Evolutionary conservation across 1,140 invertebrate genomes (phyloP), one percentile per base, ranked within the genome.

Genomic region (Apis dorsata): DNA sequence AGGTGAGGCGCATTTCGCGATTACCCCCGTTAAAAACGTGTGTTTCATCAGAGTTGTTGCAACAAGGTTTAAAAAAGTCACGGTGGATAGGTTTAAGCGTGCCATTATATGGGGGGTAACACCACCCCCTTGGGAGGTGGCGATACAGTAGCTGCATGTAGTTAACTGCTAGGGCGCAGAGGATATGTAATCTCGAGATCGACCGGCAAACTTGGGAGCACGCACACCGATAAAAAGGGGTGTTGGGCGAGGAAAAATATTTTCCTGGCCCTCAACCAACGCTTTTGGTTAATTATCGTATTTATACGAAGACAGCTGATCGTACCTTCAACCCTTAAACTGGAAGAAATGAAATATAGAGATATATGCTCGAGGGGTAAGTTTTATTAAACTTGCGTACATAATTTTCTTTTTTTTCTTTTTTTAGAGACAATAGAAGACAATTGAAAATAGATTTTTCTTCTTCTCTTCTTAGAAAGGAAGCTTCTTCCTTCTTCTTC

Each of bases 101-200:
- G 87, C 69, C 72, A 82, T 87, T 87, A 89, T 76, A 80, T 77
- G 84, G 69, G 84, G 69, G 28, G 65, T 86, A 86, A 85, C 82
- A 79, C 79, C 79, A 79, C 65, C 59, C 51, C 73, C 55, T 19
- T 12, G n/a, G 19, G 9, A 3, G 21, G 10, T 13, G 66, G 24
- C 68, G 87, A 82, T 83, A 81, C 87, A 81, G 34, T 34, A 81
- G 63, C 81, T 87, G 88, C 85, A 89, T 79, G 85, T 86, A 83
- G 68, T 89, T 87, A 87, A 55, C 59, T 69, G n/a, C n/a, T n/a
- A n/a, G 24, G 13, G 21, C 2, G 72, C 28, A 13, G 66, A 34
- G 60, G 63, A 24, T 24, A 24, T 66, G 79, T 72, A 84, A 89
- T 89, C 88, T 81, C 62, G 79, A 53, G 70, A 88, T 87, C 76